A percentile compares a stretch with the other conserved stretches of the same genome.
Conservation (phyloP, 1,140 invertebrate species). For the Cherax quadricarinatus region DNA sequence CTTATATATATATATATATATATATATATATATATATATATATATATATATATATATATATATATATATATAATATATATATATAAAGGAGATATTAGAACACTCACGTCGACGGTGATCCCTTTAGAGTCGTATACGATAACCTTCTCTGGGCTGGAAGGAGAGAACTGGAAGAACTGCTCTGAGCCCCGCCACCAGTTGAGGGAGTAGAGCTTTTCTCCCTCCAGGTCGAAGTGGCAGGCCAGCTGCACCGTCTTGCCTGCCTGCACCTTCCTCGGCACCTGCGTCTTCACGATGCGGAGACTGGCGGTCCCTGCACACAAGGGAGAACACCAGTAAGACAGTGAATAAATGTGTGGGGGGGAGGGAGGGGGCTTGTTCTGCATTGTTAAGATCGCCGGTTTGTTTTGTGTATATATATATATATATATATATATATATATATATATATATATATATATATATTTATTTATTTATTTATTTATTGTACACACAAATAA, state of each 20-base stretch:
- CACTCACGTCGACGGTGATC: slow-evolving; percentile 61
- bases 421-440: background rate
- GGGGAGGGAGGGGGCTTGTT: too few relatives aligned
- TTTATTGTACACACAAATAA: too few relatives aligned
- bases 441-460: background rate
- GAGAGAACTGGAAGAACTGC: slow-evolving; percentile 68
- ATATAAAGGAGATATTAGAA: background rate
- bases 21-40: too few relatives aligned
- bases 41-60: too few relatives aligned
- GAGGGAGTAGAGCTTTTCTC: slow-evolving; percentile 56
- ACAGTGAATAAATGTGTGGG: background rate
- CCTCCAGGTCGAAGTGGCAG: slow-evolving; percentile 65
- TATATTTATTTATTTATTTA: too few relatives aligned
- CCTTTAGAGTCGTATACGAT: slow-evolving; percentile 53
- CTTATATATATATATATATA: too few relatives aligned
- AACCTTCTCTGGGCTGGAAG: slow-evolving; percentile 25
- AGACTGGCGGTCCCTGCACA: slow-evolving; percentile 24
- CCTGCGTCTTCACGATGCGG: slow-evolving; percentile 36
- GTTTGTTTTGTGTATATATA: too few relatives aligned
- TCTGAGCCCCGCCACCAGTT: slow-evolving; percentile 67
- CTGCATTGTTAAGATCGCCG: too few relatives aligned
- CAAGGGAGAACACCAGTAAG: background rate
- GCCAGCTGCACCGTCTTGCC: slow-evolving; percentile 50
- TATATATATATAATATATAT: too few relatives aligned
- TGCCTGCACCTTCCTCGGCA: slow-evolving; percentile 27